Percentiles rank a stretch among this genome's conserved stretches.
Evolutionary conservation across 1,140 invertebrate genomes (phyloP).

Genomic region (Aphelenchoides besseyi): DNA sequence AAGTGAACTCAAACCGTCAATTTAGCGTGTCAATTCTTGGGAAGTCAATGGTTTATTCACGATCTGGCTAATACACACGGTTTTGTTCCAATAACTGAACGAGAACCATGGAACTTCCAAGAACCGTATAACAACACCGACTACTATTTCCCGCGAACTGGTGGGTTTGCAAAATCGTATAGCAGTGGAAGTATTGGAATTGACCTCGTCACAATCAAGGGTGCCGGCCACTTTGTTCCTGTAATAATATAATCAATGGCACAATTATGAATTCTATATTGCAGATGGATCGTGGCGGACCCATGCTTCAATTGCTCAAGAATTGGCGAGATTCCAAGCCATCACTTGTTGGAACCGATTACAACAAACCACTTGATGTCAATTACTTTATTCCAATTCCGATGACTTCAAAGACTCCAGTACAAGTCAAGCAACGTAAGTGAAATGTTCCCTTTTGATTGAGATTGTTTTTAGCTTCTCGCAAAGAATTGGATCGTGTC

Average conservation of each 20-base stretch:
- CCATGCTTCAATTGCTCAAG: conserved; percentile 44
- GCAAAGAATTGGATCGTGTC: conserved; percentile 29
- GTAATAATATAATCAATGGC: too few relatives aligned
- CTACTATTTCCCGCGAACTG: neutral
- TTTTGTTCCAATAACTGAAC: neutral
- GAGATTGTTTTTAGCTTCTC: neutral
- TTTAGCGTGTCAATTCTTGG: conserved; percentile 67
- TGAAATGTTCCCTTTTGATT: too few relatives aligned
- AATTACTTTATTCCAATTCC: neutral
- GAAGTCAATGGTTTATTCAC: conserved; percentile 66
- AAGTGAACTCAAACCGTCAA: too few relatives aligned
- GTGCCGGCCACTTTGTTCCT: conserved; percentile 38
- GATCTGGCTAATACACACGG: neutral
- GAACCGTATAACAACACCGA: conserved; percentile 2
- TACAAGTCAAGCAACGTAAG: too few relatives aligned
- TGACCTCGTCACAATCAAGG: conserved; percentile 18
- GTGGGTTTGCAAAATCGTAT: neutral
- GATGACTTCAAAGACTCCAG: too few relatives aligned
- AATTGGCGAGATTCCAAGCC: conserved; percentile 22
- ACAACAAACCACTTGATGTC: neutral
- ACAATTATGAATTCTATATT: too few relatives aligned
- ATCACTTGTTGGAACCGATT: neutral
- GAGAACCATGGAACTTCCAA: neutral
- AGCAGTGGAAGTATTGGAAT: neutral
- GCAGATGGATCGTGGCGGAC: conserved; percentile 30